Conservation (phyloP, 1,140 invertebrate species). For the Cotesia typhae region DNA sequence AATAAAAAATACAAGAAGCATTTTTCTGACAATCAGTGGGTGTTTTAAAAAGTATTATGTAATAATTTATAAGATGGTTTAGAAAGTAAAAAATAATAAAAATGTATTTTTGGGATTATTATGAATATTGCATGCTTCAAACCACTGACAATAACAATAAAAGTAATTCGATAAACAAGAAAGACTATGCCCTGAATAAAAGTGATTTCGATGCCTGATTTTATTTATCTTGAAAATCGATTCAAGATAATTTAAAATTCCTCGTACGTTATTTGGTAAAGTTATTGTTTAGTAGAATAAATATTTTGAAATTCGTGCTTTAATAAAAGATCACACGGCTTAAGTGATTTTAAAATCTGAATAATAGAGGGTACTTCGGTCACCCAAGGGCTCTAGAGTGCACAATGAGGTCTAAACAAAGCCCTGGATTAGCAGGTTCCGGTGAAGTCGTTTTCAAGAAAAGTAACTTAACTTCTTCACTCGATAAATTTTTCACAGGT, state of each 20-base stretch:
- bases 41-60: too few relatives aligned
- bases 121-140: too few relatives aligned
- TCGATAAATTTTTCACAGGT: slow-evolving; percentile 16
- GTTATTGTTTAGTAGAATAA: not conserved
- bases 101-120: too few relatives aligned
- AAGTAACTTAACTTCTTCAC: not conserved
- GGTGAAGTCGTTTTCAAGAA: too few relatives aligned
- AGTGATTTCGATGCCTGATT: slow-evolving; percentile 38
- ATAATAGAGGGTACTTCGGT: not conserved
- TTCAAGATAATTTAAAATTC: slow-evolving; percentile 2
- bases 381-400: not conserved
- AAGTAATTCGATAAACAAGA: not conserved
- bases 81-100: too few relatives aligned
- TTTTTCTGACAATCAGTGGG: too few relatives aligned
- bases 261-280: not conserved
- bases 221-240: not conserved
- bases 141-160: too few relatives aligned
- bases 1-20: too few relatives aligned
- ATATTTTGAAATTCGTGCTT: slow-evolving; percentile 46
- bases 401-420: too few relatives aligned
- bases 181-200: not conserved
- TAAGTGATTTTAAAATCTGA: slow-evolving; percentile 33
- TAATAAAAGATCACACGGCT: slow-evolving; percentile 55
- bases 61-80: too few relatives aligned
- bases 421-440: slow-evolving; percentile 20